phyloP scores from a whole-genome alignment of 2,113 vertebrate species.

The Brachypodius melanocephalos region DNA sequence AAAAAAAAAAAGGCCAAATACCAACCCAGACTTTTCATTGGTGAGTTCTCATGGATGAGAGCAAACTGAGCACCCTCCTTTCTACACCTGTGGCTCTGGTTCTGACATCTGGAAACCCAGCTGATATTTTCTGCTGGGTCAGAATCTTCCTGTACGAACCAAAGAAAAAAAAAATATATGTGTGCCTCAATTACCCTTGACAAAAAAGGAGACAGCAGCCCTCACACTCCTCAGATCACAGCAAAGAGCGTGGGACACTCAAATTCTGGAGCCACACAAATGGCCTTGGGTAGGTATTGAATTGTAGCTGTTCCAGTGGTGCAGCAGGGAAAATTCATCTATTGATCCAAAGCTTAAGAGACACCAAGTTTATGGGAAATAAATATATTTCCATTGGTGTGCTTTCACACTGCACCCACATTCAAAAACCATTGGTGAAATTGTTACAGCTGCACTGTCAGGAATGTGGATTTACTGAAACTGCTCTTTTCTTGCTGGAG shows the following conservation, averaged over 20 bases:
- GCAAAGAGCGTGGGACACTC: background rate
- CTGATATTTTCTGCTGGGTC: background rate
- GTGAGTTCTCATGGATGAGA: background rate
- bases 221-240: background rate
- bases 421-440: background rate
- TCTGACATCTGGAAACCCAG: background rate
- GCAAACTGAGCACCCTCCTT: background rate
- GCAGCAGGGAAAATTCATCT: background rate
- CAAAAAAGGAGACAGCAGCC: background rate
- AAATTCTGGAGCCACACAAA: background rate
- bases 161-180: accelerated
- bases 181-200: background rate
- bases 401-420: background rate
- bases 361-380: background rate
- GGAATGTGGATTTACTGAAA: background rate
- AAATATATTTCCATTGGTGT: background rate
- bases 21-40: background rate
- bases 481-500: background rate
- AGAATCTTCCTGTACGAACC: background rate
- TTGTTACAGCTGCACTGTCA: background rate
- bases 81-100: background rate
- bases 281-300: background rate
- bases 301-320: background rate
- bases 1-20: background rate
- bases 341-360: background rate